A percentile compares a stretch with the other conserved stretches of the same genome.
Evolutionary conservation across 2,113 vertebrate species (phyloP).

Genomic region (Anser cygnoides): DNA sequence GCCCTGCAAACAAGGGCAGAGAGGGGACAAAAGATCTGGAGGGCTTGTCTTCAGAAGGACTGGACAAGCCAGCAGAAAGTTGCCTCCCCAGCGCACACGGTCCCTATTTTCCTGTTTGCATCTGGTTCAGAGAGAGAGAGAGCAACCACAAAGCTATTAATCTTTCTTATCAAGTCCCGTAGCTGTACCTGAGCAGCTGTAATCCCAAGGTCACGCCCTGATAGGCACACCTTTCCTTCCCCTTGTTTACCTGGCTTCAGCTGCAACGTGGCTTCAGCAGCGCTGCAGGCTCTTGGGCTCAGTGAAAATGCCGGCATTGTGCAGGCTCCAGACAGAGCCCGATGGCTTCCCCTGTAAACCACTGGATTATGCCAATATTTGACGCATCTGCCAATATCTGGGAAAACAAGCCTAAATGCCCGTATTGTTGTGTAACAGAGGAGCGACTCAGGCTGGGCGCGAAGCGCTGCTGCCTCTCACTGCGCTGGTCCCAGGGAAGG

Average conservation of each 20-base stretch:
- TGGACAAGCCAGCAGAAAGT: background rate
- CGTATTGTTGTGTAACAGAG: constrained; percentile 44
- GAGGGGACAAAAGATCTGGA: background rate
- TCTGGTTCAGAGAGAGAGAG: background rate
- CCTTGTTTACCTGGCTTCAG: constrained; percentile 25
- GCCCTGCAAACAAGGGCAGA: background rate
- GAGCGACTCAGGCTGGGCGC: background rate
- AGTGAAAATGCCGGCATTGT: constrained; percentile 25
- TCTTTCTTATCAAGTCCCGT: background rate
- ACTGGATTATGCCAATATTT: constrained; percentile 64
- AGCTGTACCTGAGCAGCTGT: background rate
- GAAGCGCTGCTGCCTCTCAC: background rate
- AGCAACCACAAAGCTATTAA: background rate
- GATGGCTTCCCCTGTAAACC: constrained; percentile 26
- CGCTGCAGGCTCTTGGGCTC: background rate
- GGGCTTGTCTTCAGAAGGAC: background rate
- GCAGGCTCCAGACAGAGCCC: constrained; percentile 43
- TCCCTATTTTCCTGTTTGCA: too few species aligned
- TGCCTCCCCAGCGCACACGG: background rate
- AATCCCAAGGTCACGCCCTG: background rate
- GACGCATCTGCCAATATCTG: constrained; percentile 58
- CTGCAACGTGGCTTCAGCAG: background rate
- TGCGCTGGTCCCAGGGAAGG: background rate
- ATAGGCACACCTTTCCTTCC: background rate
- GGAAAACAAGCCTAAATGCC: constrained; percentile 63